Evolutionary conservation across 2,797 vertebrate genomes (phyloP).

Genomic region (Molossus molossus): DNA sequence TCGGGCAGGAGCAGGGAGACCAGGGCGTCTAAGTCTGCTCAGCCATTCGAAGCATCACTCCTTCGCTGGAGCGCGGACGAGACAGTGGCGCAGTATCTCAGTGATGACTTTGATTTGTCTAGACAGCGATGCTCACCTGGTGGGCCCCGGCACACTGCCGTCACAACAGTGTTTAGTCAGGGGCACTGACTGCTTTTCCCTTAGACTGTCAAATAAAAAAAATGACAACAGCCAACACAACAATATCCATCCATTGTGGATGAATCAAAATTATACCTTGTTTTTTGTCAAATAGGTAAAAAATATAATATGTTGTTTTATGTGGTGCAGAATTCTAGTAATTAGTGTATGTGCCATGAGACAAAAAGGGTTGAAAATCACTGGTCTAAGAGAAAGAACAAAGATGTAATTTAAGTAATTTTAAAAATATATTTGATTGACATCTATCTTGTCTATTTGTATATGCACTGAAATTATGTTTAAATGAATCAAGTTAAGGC

Average conservation of each 20-base stretch:
- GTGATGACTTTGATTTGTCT: background rate
- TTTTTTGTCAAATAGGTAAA: background rate
- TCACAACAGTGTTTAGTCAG: background rate
- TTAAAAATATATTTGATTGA: slow-evolving; percentile 24
- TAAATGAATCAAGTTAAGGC: slow-evolving; percentile 41
- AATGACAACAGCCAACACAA: background rate
- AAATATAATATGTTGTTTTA: background rate
- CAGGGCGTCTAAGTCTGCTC: background rate
- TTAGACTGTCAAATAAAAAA: background rate
- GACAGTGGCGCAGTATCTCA: background rate
- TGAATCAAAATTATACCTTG: background rate
- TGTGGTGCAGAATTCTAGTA: background rate
- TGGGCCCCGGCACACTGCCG: background rate
- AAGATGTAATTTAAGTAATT: slow-evolving; percentile 74
- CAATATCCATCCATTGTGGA: background rate
- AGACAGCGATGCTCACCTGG: background rate
- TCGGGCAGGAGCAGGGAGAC: background rate
- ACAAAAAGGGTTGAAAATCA: background rate
- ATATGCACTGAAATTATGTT: slow-evolving; percentile 1
- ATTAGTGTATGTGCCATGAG: background rate
- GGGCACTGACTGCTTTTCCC: background rate
- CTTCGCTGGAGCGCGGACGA: background rate
- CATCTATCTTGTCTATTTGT: background rate
- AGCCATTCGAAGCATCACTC: background rate
- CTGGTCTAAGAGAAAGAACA: slow-evolving; percentile 28